These are phyloP conservation scores for Platyrinchus mystaceus DNA, from an alignment of 2,797 vertebrate genomes.

Conservation along the genomic window DNA sequence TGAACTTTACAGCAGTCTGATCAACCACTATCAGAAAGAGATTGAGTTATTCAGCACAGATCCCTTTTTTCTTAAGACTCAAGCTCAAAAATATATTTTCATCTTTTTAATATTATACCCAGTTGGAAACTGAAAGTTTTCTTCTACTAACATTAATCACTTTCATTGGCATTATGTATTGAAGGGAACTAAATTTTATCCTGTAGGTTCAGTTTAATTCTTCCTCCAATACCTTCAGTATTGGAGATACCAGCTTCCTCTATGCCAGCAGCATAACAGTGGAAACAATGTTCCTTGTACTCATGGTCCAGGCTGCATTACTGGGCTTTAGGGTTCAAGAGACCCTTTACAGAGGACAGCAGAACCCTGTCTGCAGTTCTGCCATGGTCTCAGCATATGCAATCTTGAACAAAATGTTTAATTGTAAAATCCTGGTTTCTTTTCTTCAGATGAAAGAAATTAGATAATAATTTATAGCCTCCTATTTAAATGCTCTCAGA, in stretches of 20 bases:
- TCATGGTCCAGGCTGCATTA: not conserved
- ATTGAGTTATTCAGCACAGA: not conserved
- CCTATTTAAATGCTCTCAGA: not conserved
- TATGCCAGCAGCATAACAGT: not conserved
- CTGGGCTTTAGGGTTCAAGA: not conserved
- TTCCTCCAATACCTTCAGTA: not conserved
- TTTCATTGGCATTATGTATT: not conserved
- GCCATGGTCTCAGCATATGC: not conserved
- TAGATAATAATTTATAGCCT: constrained; percentile 2
- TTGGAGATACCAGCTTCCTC: not conserved
- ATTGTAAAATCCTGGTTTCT: not conserved
- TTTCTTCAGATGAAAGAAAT: constrained; percentile 22
- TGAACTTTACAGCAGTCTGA: not conserved
- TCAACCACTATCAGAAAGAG: not conserved
- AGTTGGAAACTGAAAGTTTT: not conserved
- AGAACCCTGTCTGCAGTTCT: not conserved
- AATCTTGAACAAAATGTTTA: not conserved
- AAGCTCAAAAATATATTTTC: not conserved
- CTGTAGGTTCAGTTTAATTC: not conserved
- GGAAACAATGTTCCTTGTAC: not conserved
- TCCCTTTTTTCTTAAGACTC: not conserved
- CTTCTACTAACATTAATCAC: not conserved
- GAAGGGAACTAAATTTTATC: not conserved
- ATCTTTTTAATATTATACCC: not conserved
- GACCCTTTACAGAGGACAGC: not conserved